Conservation (phyloP, 2,888 invertebrate genomes). For the Drosophila parthenogenetica region DNA sequence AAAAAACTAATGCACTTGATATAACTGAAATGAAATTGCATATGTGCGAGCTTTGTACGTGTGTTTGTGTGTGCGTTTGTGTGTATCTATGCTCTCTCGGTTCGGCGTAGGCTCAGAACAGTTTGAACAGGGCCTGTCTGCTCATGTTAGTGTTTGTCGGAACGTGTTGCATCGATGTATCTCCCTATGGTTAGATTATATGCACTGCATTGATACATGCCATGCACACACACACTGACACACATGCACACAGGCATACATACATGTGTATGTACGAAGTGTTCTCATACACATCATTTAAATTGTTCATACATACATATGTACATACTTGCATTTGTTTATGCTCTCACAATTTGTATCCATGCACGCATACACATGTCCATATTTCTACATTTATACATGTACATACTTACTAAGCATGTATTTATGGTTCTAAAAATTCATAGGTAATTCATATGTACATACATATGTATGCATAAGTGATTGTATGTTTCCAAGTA, state of each 20-base stretch:
- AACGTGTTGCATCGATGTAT: conserved; percentile 9
- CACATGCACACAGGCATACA: neutral
- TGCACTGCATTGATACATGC: neutral
- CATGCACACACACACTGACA: conserved; percentile 3
- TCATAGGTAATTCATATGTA: neutral
- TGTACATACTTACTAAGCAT: conserved; percentile 1
- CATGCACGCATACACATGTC: neutral
- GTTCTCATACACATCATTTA: neutral
- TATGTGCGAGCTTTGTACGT: neutral
- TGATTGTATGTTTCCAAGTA: neutral
- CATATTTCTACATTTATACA: neutral
- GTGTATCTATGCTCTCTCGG: neutral
- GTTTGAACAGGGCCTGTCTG: conserved; percentile 8
- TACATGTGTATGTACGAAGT: no score
- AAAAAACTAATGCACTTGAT: conserved; percentile 31
- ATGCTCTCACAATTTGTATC: conserved; percentile 4
- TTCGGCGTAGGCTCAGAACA: conserved; percentile 12
- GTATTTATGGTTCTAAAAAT: neutral
- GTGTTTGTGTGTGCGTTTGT: neutral
- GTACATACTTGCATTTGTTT: neutral
- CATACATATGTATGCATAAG: neutral
- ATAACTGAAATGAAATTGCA: conserved; percentile 19
- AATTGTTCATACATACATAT: neutral
- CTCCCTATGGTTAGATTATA: conserved; percentile 16
- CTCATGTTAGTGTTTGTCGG: conserved; percentile 4